Evolutionary conservation across 2,888 invertebrate species (phyloP).

Genomic region (Hypercompe scribonia): DNA sequence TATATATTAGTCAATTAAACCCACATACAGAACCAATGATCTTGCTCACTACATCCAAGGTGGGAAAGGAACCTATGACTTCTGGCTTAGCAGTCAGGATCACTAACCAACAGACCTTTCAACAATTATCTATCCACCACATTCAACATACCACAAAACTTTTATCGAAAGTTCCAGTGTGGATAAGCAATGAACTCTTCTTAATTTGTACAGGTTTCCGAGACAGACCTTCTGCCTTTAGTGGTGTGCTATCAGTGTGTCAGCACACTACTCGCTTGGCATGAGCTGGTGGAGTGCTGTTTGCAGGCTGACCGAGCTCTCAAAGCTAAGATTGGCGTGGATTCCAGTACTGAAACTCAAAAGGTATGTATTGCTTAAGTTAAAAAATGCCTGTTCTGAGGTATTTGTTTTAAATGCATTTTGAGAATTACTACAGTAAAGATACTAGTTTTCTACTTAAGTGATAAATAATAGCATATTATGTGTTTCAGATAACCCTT

Average conservation of each 20-base stretch:
- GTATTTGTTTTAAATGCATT: too few species aligned
- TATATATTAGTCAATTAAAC: too few species aligned
- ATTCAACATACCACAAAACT: too few species aligned
- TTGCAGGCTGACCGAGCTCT: constrained; percentile 84
- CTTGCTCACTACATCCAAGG: too few species aligned
- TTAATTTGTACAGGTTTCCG: constrained; percentile 73
- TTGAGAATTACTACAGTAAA: not conserved
- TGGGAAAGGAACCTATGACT: too few species aligned
- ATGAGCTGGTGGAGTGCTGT: constrained; percentile 86
- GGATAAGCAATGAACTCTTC: not conserved
- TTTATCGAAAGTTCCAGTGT: not conserved
- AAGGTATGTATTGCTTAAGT: constrained; percentile 9
- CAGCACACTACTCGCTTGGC: constrained; percentile 88
- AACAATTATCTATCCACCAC: too few species aligned
- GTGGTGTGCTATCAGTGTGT: constrained; percentile 89
- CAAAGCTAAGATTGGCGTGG: constrained; percentile 40
- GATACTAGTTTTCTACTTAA: not conserved
- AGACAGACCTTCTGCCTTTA: constrained; percentile 84
- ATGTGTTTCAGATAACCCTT: constrained; percentile 24
- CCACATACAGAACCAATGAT: too few species aligned
- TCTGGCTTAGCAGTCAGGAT: too few species aligned
- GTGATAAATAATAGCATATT: not conserved
- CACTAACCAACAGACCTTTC: too few species aligned
- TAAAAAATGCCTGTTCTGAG: not conserved
- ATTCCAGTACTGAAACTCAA: not conserved